Conservation (phyloP, 1,140 invertebrate genomes). For the Metaphire vulgaris region DNA sequence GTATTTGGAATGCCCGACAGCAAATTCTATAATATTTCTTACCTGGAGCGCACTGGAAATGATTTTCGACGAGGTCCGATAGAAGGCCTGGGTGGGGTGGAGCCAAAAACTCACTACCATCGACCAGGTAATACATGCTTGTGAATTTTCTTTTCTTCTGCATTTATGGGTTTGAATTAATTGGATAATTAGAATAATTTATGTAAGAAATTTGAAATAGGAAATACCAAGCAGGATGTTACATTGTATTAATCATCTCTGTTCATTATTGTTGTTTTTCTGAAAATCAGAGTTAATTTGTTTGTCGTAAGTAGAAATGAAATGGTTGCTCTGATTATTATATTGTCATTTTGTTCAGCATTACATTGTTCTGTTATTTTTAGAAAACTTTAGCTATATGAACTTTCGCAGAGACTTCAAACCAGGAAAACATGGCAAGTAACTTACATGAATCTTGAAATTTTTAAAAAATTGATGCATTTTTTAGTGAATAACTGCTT, state of each 20-base stretch:
- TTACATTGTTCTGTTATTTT: slow-evolving; percentile 32
- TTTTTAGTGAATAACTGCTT: not conserved
- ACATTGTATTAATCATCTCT: no score
- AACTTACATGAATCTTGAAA: not conserved
- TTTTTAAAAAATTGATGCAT: not conserved
- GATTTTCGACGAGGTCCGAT: slow-evolving; percentile 34
- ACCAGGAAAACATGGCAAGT: slow-evolving; percentile 16
- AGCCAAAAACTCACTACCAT: slow-evolving; percentile 36
- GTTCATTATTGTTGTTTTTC: no score
- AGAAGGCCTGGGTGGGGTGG: slow-evolving; percentile 24
- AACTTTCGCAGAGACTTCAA: slow-evolving; percentile 41
- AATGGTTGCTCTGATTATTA: no score
- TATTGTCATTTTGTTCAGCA: no score
- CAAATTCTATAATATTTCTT: slow-evolving; percentile 44
- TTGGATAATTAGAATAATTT: no score
- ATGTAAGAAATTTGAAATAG: no score
- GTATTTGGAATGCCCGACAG: slow-evolving; percentile 23
- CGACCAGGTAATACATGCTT: slow-evolving; percentile 43
- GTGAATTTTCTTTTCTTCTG: no score
- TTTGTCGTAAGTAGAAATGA: no score
- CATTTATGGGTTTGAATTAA: no score
- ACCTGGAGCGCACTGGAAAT: slow-evolving; percentile 35
- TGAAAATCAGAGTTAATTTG: no score
- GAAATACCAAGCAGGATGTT: no score
- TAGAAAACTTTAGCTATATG: slow-evolving; percentile 48